Conservation (phyloP, 2,888 invertebrate species). For the Synergus japonicus region DNA sequence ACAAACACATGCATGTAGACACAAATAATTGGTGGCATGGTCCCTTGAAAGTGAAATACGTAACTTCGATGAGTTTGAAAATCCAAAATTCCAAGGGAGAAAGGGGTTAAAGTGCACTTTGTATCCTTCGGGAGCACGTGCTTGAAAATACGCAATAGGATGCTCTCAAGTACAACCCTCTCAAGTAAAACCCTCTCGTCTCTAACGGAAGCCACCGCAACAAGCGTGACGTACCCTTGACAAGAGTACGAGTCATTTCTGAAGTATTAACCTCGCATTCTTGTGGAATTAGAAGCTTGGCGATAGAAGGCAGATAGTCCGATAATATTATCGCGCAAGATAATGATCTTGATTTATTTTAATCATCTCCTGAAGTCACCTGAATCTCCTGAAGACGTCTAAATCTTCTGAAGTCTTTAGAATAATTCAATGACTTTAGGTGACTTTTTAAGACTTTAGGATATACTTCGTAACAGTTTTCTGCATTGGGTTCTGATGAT, state of each 20-base stretch:
- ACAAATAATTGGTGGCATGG: not conserved
- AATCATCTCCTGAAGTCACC: not conserved
- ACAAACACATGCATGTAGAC: no score
- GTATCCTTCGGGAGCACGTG: slow-evolving; percentile 49
- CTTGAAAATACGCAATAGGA: slow-evolving; percentile 57
- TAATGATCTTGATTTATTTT: not conserved
- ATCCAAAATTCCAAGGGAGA: slow-evolving; percentile 7
- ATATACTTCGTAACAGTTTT: not conserved
- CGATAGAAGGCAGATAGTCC: not conserved
- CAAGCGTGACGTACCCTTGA: slow-evolving; percentile 62
- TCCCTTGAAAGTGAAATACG: not conserved
- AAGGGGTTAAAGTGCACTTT: slow-evolving; percentile 26
- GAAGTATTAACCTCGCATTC: slow-evolving; percentile 60
- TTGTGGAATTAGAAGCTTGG: slow-evolving; percentile 20
- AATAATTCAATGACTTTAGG: no score
- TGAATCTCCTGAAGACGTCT: not conserved
- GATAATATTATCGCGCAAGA: not conserved
- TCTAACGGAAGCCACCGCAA: slow-evolving; percentile 59
- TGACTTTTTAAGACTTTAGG: no score
- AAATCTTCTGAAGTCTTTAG: no score
- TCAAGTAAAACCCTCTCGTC: slow-evolving; percentile 59
- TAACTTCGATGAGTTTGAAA: slow-evolving; percentile 22
- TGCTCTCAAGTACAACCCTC: slow-evolving; percentile 52
- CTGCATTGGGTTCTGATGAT: not conserved
- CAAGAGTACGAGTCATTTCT: slow-evolving; percentile 60